These are phyloP conservation scores for Sisor rabdophorus DNA, from an alignment of 2,113 vertebrate genomes.

Conservation along the genomic window DNA sequence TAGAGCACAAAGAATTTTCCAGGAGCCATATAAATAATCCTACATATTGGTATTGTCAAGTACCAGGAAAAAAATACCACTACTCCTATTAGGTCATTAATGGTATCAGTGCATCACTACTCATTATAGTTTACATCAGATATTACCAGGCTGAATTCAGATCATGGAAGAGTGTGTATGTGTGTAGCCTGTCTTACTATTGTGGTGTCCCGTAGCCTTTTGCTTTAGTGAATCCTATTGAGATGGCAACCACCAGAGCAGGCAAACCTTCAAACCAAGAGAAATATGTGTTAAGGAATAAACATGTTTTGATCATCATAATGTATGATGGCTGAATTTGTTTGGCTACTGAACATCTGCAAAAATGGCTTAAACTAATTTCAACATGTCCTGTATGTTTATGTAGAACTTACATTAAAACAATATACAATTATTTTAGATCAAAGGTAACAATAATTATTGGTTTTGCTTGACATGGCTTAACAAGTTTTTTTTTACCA, in stretches of 20 bases:
- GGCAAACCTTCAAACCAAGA: constrained; percentile 82
- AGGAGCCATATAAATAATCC: no score
- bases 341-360: background rate
- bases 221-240: constrained; percentile 98
- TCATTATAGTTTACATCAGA: constrained; percentile 67
- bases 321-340: background rate
- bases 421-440: background rate
- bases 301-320: background rate
- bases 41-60: no score
- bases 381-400: background rate
- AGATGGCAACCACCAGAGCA: constrained; percentile 95
- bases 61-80: no score
- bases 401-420: background rate
- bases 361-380: background rate
- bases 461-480: no score
- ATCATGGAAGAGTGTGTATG: constrained; percentile 52
- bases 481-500: no score
- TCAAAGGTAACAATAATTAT: no score
- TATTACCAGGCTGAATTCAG: constrained; percentile 53
- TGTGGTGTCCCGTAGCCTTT: constrained; percentile 96
- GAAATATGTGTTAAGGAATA: constrained; percentile 51
- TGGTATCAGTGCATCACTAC: no score
- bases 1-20: no score
- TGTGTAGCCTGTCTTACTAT: constrained; percentile 78
- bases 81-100: no score